A percentile compares a stretch with the other conserved stretches of the same genome.
These are phyloP conservation scores for Manis crassicaudata DNA, from an alignment of 2,797 vertebrate genomes.

Conservation along the genomic window DNA sequence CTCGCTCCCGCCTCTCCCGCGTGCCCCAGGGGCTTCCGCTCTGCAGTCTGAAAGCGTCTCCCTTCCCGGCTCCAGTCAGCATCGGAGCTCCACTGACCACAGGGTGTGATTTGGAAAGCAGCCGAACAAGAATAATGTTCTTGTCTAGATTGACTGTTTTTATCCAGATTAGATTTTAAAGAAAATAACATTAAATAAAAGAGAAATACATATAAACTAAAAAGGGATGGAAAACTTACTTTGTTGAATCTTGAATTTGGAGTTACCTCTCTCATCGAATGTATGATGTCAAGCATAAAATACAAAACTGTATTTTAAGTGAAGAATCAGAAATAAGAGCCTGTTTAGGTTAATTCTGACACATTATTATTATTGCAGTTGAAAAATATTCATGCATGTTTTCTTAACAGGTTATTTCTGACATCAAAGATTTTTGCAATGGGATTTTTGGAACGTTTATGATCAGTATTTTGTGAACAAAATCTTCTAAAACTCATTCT, in stretches of 20 bases:
- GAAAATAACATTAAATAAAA: background rate
- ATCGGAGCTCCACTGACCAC: constrained; percentile 77
- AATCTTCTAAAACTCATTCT: constrained; percentile 54
- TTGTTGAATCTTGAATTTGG: constrained; percentile 35
- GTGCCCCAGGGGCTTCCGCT: constrained; percentile 74
- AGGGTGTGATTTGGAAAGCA: constrained; percentile 83
- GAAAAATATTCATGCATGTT: background rate
- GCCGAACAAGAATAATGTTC: constrained; percentile 71
- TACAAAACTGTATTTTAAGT: background rate
- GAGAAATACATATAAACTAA: constrained; percentile 32
- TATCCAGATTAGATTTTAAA: constrained; percentile 58
- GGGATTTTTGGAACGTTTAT: constrained; percentile 71
- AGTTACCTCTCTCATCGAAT: background rate
- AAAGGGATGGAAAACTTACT: constrained; percentile 44
- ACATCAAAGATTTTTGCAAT: constrained; percentile 40
- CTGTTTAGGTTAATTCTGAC: background rate
- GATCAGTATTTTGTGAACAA: constrained; percentile 56
- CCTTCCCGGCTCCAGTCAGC: constrained; percentile 73
- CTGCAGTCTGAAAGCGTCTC: constrained; percentile 77
- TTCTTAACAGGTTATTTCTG: constrained; percentile 65
- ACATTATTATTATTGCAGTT: constrained; percentile 19
- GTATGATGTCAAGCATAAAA: constrained; percentile 25
- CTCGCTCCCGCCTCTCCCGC: constrained; percentile 69
- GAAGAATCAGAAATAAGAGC: constrained; percentile 42
- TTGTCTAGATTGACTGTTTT: constrained; percentile 61